Percentiles rank a stretch among this genome's conserved stretches.
These are phyloP conservation scores for Prenolepis imparis DNA, from an alignment of 2,888 invertebrate genomes.

Conservation along the genomic window DNA sequence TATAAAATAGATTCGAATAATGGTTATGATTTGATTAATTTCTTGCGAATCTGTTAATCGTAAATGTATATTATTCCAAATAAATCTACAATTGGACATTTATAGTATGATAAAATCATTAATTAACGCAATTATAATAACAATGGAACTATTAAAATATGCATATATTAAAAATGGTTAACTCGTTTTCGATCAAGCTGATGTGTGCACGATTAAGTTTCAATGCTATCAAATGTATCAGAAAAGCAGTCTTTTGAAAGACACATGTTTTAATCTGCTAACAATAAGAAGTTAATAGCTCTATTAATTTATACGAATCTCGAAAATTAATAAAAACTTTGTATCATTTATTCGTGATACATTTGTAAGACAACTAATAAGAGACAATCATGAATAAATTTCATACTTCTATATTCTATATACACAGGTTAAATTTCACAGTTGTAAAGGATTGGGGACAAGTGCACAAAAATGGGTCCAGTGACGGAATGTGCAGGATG, in stretches of 20 bases:
- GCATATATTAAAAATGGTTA: not conserved
- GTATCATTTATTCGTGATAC: not conserved
- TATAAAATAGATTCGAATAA: too few relatives aligned
- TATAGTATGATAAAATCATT: not conserved
- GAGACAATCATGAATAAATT: not conserved
- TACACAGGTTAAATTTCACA: conserved; percentile 75
- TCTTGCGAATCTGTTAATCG: not conserved
- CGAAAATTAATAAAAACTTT: not conserved
- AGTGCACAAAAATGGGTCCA: conserved; percentile 79
- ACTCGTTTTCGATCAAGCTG: not conserved
- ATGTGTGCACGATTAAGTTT: not conserved
- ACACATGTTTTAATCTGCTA: not conserved
- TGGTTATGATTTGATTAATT: not conserved
- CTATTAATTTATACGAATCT: not conserved
- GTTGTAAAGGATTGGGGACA: conserved; percentile 79
- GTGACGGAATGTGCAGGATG: conserved; percentile 82
- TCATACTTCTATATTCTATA: not conserved
- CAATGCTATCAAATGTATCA: too few relatives aligned
- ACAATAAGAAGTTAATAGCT: not conserved
- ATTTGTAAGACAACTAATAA: too few relatives aligned
- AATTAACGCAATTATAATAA: not conserved
- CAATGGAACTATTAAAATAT: not conserved
- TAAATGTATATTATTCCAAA: not conserved
- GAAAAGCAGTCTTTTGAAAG: not conserved
- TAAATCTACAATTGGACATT: not conserved